Conservation (phyloP, 2,113 vertebrate species). For the Uropsilus gracilis region DNA sequence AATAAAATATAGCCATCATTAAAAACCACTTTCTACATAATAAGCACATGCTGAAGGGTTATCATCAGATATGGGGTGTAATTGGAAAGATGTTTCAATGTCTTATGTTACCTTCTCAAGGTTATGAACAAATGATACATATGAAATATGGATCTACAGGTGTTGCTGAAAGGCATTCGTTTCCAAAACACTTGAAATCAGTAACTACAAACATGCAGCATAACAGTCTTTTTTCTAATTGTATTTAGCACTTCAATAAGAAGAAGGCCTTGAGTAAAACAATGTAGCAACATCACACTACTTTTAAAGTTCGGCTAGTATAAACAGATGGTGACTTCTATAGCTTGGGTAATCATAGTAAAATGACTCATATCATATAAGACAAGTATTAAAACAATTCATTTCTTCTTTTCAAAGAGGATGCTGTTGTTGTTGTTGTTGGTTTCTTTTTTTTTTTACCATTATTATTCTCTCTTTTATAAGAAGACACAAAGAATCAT, state of each 20-base stretch:
- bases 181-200: slow-evolving; percentile 37
- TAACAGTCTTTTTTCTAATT: slow-evolving; percentile 10
- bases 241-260: neutral
- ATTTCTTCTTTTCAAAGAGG: neutral
- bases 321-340: neutral
- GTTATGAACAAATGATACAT: slow-evolving; percentile 35
- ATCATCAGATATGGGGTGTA: slow-evolving; percentile 33
- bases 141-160: slow-evolving; percentile 7
- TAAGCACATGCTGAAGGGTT: slow-evolving; percentile 45
- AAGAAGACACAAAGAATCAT: neutral
- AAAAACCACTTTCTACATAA: slow-evolving; percentile 66
- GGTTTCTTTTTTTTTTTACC: no score
- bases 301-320: neutral
- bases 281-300: neutral
- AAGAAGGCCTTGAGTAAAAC: neutral
- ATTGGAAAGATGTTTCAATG: slow-evolving; percentile 58
- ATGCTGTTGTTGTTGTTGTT: no score
- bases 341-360: neutral
- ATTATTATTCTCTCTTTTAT: neutral
- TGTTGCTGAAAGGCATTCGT: neutral
- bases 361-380: neutral
- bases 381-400: neutral
- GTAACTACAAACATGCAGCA: neutral
- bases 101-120: neutral
- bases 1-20: slow-evolving; percentile 64